Conservation (phyloP, 1,140 invertebrate genomes). For the Proctacanthus coquilletti region DNA sequence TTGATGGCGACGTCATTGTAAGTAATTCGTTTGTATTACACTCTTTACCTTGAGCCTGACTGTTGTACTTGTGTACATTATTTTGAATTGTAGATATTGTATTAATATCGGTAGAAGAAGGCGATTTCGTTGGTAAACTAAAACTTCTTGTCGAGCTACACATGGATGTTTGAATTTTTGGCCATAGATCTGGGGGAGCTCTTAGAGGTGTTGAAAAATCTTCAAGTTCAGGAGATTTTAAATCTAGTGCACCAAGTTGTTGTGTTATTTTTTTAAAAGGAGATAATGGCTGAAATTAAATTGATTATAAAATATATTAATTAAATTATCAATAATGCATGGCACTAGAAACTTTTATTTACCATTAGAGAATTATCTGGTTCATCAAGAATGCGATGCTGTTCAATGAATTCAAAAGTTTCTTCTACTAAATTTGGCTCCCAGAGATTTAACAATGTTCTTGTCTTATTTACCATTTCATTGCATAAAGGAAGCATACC, state of each 20-base stretch:
- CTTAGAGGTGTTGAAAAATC: conserved; percentile 54
- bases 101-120: conserved; percentile 24
- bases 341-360: neutral
- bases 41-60: conserved; percentile 10
- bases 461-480: conserved; percentile 60
- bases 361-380: conserved; percentile 25
- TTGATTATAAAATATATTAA: neutral
- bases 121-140: conserved; percentile 17
- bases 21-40: too few relatives aligned
- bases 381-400: conserved; percentile 37
- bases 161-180: conserved; percentile 22
- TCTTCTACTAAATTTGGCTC: conserved; percentile 72
- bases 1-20: too few relatives aligned
- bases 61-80: conserved; percentile 24
- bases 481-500: conserved; percentile 64
- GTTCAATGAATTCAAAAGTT: conserved; percentile 63
- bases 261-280: conserved; percentile 62
- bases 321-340: neutral
- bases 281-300: conserved; percentile 37
- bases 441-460: conserved; percentile 64
- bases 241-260: conserved; percentile 49
- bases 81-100: conserved; percentile 24
- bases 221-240: conserved; percentile 52
- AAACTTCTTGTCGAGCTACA: neutral
- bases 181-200: conserved; percentile 42